These are phyloP conservation scores for Cephus nigrinus DNA, from an alignment of 2,888 invertebrate species.

Conservation along the genomic window DNA sequence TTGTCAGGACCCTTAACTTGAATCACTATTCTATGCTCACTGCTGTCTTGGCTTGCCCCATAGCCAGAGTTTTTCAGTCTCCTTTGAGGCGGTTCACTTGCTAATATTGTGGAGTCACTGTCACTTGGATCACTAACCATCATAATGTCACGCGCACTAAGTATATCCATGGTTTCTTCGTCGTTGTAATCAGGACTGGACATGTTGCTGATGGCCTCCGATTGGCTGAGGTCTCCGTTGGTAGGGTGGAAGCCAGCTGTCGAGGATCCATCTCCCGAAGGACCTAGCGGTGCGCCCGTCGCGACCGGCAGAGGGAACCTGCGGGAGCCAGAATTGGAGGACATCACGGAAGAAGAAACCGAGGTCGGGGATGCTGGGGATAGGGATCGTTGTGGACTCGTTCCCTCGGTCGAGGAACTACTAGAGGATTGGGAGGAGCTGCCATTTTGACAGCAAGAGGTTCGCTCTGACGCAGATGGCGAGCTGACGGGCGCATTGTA, in stretches of 20 bases:
- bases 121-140: conserved; percentile 93
- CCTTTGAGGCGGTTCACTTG: conserved; percentile 80
- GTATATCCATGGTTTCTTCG: conserved; percentile 84
- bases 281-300: conserved; percentile 27
- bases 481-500: conserved; percentile 87
- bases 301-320: conserved; percentile 68
- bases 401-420: conserved; percentile 60
- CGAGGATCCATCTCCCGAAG: conserved; percentile 16
- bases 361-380: conserved; percentile 87
- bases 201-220: conserved; percentile 89
- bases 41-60: conserved; percentile 59
- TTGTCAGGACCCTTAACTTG: conserved; percentile 77
- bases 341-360: conserved; percentile 89
- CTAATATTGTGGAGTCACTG: conserved; percentile 88
- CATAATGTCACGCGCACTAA: conserved; percentile 76
- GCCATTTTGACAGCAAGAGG: conserved; percentile 69
- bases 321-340: conserved; percentile 78
- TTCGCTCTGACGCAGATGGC: conserved; percentile 67
- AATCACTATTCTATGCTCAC: conserved; percentile 87
- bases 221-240: conserved; percentile 82
- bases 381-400: conserved; percentile 70
- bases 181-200: conserved; percentile 92
- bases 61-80: conserved; percentile 62
- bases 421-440: conserved; percentile 67
- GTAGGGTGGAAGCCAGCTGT: conserved; percentile 49